phyloP scores from a whole-genome alignment of 2,797 vertebrate genomes.

The Otolemur crassicaudatus region DNA sequence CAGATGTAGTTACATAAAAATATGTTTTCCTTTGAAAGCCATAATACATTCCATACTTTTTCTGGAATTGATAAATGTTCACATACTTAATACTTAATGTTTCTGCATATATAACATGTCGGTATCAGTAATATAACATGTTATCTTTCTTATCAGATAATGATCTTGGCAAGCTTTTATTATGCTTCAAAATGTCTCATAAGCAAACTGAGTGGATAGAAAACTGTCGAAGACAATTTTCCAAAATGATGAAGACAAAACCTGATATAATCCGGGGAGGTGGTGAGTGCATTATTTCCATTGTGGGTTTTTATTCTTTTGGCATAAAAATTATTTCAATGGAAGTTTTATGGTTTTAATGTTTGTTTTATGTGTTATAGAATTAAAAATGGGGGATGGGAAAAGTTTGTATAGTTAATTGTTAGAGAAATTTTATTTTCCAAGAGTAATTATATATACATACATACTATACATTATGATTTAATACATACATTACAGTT shows the following conservation, averaged over 20 bases:
- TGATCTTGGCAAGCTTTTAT: slow-evolving; percentile 90
- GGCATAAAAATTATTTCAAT: background rate
- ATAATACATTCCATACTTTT: background rate
- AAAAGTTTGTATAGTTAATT: slow-evolving; percentile 42
- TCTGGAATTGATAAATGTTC: background rate
- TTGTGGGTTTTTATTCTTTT: background rate
- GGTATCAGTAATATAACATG: background rate
- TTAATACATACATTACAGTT: no score
- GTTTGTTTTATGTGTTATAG: slow-evolving; percentile 31
- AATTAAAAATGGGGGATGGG: slow-evolving; percentile 17
- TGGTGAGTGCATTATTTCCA: slow-evolving; percentile 86
- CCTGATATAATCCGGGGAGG: slow-evolving; percentile 87
- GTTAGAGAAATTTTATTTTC: slow-evolving; percentile 38
- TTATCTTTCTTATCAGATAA: slow-evolving; percentile 87
- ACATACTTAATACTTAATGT: background rate
- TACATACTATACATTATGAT: no score
- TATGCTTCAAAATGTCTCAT: slow-evolving; percentile 85
- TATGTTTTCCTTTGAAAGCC: slow-evolving; percentile 12
- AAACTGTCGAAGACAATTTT: slow-evolving; percentile 90
- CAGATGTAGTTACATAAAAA: slow-evolving; percentile 41
- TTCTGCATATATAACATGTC: background rate
- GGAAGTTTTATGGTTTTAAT: slow-evolving; percentile 60
- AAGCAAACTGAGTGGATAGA: slow-evolving; percentile 90
- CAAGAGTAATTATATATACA: slow-evolving; percentile 24
- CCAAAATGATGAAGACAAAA: slow-evolving; percentile 89